Base-by-base conservation (phyloP, 2,797 vertebrate species). In the Sebastes kiyomatsui region DNA sequence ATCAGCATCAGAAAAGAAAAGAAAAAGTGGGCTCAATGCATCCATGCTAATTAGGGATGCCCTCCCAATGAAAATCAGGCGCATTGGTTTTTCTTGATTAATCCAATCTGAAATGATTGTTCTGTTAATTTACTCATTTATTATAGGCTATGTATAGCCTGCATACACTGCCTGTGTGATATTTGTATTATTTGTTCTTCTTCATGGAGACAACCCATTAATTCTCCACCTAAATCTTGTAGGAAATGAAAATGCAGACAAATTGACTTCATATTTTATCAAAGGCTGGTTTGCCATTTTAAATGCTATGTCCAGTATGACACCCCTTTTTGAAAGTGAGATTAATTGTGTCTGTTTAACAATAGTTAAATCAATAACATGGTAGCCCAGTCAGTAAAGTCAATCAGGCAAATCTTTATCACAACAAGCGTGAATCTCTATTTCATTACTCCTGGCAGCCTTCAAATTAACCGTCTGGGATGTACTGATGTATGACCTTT, bases 401-500 rank as follows among this genome's bases (percentile, higher is more conserved):
- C 80, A 82, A 38, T 82, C 59, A 71, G 62, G 52, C 32, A 72
- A 20, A 66, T 74, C 23, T 73, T 81, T 82, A 61, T 89, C 65
- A 68, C 75, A 78, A 67, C 68, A 77, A 35, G 13, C 8, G 2
- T 25, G 46, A 72, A 65, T 79, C 25, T 42, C 49, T 69, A 13
- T 69, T 73, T 74, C 72, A 77, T 84, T 91, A 20, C 55, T 77
- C 30, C 20, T 79, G 52, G 25, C 77, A 85, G 42, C 55, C 54
- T 69, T 92, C 70, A 87, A 72, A 80, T 83, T 7, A 83, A 79
- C 46, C 1, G 28, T 72, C 59, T 82, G 54, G 6, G 80, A 72
- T 85, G 49, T 58, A 83, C 71, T 78, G 67, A 87, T 87, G 68
- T 38, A 64, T 81, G 82, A 72, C 83, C 78, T 84, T 90, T 77